Percentiles rank a stretch among this genome's conserved stretches.
Evolutionary conservation across 2,113 vertebrate species (phyloP).

Genomic region (Myotis yumanensis): DNA sequence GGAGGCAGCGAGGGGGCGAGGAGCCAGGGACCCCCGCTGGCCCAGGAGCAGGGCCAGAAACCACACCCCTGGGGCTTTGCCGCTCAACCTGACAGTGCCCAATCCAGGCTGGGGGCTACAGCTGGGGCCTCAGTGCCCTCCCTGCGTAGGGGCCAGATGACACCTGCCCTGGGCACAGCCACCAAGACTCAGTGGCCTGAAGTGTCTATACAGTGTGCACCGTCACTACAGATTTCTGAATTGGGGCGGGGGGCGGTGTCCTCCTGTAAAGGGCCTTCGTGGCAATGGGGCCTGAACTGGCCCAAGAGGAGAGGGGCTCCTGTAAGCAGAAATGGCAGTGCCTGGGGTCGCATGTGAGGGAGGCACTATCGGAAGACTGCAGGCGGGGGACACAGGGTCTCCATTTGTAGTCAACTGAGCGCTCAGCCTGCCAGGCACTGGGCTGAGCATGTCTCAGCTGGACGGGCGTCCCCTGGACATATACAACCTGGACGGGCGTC

Average conservation of each 20-base stretch:
- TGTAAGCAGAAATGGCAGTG: accelerated
- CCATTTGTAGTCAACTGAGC: background rate
- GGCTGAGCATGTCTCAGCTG: background rate
- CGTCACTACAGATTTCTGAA: background rate
- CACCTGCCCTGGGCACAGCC: background rate
- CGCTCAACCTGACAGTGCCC: too few relatives aligned
- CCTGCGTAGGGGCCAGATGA: background rate
- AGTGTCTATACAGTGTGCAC: accelerated
- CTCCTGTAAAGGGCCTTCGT: background rate
- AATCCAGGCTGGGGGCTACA: background rate
- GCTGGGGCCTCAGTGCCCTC: background rate
- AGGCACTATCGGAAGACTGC: accelerated
- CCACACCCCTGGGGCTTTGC: background rate
- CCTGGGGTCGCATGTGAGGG: background rate
- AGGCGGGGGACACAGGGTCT: background rate
- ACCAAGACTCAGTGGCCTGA: background rate
- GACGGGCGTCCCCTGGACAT: background rate
- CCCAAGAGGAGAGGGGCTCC: background rate
- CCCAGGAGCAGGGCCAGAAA: background rate
- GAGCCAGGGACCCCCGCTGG: background rate
- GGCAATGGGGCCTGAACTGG: background rate
- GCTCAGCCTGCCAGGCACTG: accelerated
- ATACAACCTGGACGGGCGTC: too few relatives aligned
- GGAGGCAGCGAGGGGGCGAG: background rate
- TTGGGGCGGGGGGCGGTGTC: accelerated